Percentiles rank a stretch among this genome's conserved stretches.
phyloP scores from a whole-genome alignment of 1,140 invertebrate species.

The Drosophila sp. region DNA sequence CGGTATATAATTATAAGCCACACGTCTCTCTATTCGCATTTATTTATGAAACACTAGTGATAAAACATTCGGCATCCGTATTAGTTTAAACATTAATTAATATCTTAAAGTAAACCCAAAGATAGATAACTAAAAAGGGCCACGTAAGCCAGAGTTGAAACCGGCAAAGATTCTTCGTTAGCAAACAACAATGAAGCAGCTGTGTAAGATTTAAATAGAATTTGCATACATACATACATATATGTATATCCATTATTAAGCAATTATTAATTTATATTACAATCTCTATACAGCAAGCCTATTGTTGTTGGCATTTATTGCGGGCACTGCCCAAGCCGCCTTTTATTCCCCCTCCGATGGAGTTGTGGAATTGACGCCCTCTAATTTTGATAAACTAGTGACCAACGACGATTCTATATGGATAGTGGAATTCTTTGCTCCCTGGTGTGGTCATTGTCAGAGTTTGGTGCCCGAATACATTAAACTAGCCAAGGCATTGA shows the following conservation, averaged over 20 bases:
- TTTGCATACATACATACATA: background rate
- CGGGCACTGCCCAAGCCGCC: conserved; percentile 85
- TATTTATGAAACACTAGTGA: conserved; percentile 10
- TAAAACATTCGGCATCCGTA: conserved; percentile 2
- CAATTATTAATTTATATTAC: conserved; percentile 14
- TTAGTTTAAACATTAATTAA: background rate
- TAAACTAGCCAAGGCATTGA: conserved; percentile 93
- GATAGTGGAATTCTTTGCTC: conserved; percentile 95
- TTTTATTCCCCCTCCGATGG: conserved; percentile 92
- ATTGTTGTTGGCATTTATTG: conserved; percentile 56
- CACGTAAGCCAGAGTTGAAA: conserved; percentile 18
- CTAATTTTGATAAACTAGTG: conserved; percentile 95
- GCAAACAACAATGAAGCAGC: conserved; percentile 28
- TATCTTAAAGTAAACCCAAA: background rate
- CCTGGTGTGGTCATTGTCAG: conserved; percentile 96
- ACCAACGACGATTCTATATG: conserved; percentile 93
- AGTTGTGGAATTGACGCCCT: conserved; percentile 95
- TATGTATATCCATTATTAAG: background rate
- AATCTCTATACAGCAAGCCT: conserved; percentile 38
- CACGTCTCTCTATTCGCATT: conserved; percentile 17
- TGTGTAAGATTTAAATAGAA: conserved; percentile 37
- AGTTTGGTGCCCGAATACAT: conserved; percentile 93
- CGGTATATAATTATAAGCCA: conserved; percentile 20
- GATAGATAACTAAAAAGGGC: background rate
- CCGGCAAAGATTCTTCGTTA: conserved; percentile 5